Conservation (phyloP, 2,888 invertebrate species). For the Nipponacmea schrenckii region DNA sequence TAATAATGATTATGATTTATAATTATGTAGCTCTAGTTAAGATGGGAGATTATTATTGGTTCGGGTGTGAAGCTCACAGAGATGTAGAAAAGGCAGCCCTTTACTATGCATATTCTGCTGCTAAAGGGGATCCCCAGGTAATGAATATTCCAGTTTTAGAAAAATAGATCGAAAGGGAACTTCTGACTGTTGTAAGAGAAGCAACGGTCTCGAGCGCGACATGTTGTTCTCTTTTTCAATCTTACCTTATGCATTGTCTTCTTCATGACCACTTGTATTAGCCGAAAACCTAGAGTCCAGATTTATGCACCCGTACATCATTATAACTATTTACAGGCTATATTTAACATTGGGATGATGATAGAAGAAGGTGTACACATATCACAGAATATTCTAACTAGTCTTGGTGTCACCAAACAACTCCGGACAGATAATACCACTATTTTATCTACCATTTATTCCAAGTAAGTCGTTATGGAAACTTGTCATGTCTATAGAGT, state of each 20-base stretch:
- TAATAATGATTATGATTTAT: neutral
- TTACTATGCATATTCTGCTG: conserved; percentile 55
- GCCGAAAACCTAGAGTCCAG: too few relatives aligned
- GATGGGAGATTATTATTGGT: conserved; percentile 67
- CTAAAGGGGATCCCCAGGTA: conserved; percentile 62
- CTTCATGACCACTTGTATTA: too few relatives aligned
- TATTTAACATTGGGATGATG: conserved; percentile 62
- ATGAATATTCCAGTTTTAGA: conserved; percentile 17
- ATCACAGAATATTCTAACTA: conserved; percentile 32
- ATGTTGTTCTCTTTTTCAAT: too few relatives aligned
- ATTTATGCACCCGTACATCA: too few relatives aligned
- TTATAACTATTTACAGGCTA: conserved; percentile 44
- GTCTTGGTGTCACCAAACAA: conserved; percentile 36
- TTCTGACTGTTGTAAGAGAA: too few relatives aligned
- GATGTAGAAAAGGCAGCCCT: conserved; percentile 48
- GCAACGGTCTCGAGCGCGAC: too few relatives aligned
- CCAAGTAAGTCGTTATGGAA: conserved; percentile 39
- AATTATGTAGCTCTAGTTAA: conserved; percentile 57
- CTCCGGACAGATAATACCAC: conserved; percentile 39
- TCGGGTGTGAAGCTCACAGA: conserved; percentile 49
- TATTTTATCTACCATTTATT: conserved; percentile 51
- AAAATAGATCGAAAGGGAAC: too few relatives aligned
- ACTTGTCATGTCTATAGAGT: too few relatives aligned
- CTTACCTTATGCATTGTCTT: too few relatives aligned
- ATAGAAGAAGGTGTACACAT: conserved; percentile 58